Evolutionary conservation across 2,113 vertebrate genomes (phyloP).

Genomic region (Solea senegalensis): DNA sequence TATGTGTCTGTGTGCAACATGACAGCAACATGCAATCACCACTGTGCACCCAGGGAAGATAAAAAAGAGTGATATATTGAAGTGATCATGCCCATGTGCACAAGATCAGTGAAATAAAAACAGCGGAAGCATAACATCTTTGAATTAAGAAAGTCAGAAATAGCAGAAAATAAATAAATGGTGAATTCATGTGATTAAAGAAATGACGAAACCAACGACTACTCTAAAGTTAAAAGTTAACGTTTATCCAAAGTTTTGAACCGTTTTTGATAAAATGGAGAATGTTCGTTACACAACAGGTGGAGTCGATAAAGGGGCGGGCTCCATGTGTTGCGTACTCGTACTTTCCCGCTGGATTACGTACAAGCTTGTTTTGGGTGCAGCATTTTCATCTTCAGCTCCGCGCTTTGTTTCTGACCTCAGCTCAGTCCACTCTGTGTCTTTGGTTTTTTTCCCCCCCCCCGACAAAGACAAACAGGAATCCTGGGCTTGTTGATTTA

Average conservation of each 20-base stretch:
- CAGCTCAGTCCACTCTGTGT: slow-evolving; percentile 50
- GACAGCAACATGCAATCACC: slow-evolving; percentile 28
- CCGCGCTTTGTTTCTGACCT: slow-evolving; percentile 65
- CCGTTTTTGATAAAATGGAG: too few relatives aligned
- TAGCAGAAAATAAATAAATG: not conserved
- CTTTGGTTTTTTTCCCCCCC: slow-evolving; percentile 64
- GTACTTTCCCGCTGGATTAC: slow-evolving; percentile 8
- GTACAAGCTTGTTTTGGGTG: slow-evolving; percentile 42
- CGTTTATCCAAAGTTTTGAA: too few relatives aligned
- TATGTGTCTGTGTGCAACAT: slow-evolving; percentile 13
- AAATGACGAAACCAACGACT: too few relatives aligned
- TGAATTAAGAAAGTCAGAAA: not conserved
- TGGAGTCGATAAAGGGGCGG: not conserved
- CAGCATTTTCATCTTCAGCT: slow-evolving; percentile 52
- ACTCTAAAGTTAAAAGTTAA: too few relatives aligned
- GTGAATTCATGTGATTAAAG: too few relatives aligned
- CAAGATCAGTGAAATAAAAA: slow-evolving; percentile 18
- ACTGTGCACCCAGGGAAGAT: slow-evolving; percentile 36
- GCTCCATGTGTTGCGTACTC: not conserved
- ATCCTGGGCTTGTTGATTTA: slow-evolving; percentile 79
- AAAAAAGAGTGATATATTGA: slow-evolving; percentile 23
- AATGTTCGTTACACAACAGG: not conserved
- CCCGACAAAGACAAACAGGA: slow-evolving; percentile 77
- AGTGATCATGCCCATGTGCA: slow-evolving; percentile 17
- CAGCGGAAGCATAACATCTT: not conserved